Evolutionary conservation across 2,888 invertebrate species (phyloP).

Genomic region (Philonicus albiceps): DNA sequence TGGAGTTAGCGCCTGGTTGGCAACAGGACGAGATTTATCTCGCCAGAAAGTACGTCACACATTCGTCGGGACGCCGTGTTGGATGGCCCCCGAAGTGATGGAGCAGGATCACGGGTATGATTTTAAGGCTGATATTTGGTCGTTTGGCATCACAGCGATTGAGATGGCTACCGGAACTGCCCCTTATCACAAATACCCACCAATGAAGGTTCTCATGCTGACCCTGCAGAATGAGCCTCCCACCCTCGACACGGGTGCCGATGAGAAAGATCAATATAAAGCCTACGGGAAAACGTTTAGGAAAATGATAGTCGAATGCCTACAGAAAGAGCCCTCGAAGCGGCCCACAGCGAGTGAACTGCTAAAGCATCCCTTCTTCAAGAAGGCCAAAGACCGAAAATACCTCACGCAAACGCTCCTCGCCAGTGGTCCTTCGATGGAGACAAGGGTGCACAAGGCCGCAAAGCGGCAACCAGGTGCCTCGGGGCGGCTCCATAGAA

Average conservation of each 20-base stretch:
- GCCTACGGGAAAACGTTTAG: slow-evolving; percentile 96
- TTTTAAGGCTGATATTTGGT: slow-evolving; percentile 87
- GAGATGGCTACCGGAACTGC: slow-evolving; percentile 99
- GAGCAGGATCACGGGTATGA: slow-evolving; percentile 98
- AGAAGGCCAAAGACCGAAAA: slow-evolving; percentile 93
- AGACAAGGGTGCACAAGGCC: slow-evolving; percentile 89
- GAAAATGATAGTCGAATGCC: slow-evolving; percentile 95
- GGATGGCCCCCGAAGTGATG: slow-evolving; percentile 99
- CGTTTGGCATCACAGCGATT: slow-evolving; percentile 91
- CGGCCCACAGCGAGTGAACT: slow-evolving; percentile 95
- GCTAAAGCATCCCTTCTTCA: slow-evolving; percentile 96
- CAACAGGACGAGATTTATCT: slow-evolving; percentile 91
- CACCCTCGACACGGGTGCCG: slow-evolving; percentile 91
- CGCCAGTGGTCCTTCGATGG: slow-evolving; percentile 86
- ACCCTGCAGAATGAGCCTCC: slow-evolving; percentile 99
- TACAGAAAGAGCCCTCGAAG: slow-evolving; percentile 94
- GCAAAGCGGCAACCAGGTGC: slow-evolving; percentile 84
- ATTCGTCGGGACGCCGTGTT: slow-evolving; percentile 98
- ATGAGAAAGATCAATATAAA: slow-evolving; percentile 98
- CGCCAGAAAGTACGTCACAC: slow-evolving; percentile 96
- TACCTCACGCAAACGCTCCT: slow-evolving; percentile 86
- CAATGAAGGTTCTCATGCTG: slow-evolving; percentile 99
- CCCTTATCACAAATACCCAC: slow-evolving; percentile 98
- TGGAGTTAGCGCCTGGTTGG: slow-evolving; percentile 97
- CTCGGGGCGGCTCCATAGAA: slow-evolving; percentile 85